Conservation (phyloP, 2,888 invertebrate genomes). For the Cordilura impudica region DNA sequence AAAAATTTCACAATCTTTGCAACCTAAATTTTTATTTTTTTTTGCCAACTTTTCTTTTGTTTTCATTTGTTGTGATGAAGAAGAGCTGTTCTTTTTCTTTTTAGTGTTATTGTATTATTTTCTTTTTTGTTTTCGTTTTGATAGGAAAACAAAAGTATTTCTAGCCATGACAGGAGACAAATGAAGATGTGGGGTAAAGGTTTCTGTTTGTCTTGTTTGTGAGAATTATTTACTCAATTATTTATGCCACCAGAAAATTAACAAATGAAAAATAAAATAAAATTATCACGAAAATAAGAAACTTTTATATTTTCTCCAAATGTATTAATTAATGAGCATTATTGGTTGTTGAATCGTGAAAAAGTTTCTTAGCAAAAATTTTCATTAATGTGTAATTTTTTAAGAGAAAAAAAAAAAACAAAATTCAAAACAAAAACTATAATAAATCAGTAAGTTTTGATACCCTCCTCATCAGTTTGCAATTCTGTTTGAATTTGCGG, state of each 20-base stretch:
- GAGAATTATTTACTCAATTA: slow-evolving; percentile 55
- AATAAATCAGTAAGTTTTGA: too few species aligned
- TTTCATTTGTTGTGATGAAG: not conserved
- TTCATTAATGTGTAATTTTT: too few species aligned
- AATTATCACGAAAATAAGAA: not conserved
- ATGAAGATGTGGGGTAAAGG: not conserved
- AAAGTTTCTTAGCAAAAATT: too few species aligned
- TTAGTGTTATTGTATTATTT: not conserved
- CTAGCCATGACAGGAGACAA: not conserved
- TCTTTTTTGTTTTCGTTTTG: not conserved
- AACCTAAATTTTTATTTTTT: too few species aligned
- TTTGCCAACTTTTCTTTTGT: not conserved
- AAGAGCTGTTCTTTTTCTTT: not conserved
- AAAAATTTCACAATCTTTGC: not conserved
- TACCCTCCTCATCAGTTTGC: too few species aligned
- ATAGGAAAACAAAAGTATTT: not conserved
- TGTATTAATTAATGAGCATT: too few species aligned
- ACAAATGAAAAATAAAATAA: not conserved
- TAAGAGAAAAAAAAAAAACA: too few species aligned
- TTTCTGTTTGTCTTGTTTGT: slow-evolving; percentile 1
- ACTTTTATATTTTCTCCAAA: too few species aligned
- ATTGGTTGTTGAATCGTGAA: too few species aligned
- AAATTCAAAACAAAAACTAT: too few species aligned
- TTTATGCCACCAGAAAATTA: slow-evolving; percentile 47
- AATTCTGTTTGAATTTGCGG: too few species aligned